phyloP scores from a whole-genome alignment of 2,797 vertebrate genomes.

The Cyclopterus lumpus region DNA sequence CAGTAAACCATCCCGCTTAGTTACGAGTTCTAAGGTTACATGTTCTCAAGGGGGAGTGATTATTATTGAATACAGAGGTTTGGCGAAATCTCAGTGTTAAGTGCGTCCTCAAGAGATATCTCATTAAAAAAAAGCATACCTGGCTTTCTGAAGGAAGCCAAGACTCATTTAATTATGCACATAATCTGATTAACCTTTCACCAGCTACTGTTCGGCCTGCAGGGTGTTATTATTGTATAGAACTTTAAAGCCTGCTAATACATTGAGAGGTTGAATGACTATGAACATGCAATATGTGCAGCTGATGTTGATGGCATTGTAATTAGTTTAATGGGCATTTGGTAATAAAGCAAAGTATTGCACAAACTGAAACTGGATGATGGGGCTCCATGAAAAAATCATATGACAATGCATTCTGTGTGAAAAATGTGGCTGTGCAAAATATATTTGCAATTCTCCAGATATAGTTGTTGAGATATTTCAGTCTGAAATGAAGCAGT shows the following conservation, averaged over 20 bases:
- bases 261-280: background rate
- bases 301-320: background rate
- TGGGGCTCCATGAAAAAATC: background rate
- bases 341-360: background rate
- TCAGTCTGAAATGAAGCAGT: background rate
- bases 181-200: conserved; percentile 12
- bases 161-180: conserved; percentile 24
- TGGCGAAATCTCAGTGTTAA: conserved; percentile 9
- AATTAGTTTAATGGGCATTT: too few relatives aligned
- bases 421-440: background rate
- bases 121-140: conserved; percentile 14
- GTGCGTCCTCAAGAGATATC: conserved; percentile 11
- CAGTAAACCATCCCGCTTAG: background rate
- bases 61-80: background rate
- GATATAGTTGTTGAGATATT: background rate
- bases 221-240: background rate
- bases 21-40: background rate
- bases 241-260: background rate
- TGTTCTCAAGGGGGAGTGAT: background rate
- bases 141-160: background rate
- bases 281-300: background rate
- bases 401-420: background rate
- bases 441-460: background rate
- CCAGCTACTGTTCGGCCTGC: background rate
- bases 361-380: background rate